Evolutionary conservation across 1,140 invertebrate genomes (phyloP).

Genomic region (Drosophila ironensis): DNA sequence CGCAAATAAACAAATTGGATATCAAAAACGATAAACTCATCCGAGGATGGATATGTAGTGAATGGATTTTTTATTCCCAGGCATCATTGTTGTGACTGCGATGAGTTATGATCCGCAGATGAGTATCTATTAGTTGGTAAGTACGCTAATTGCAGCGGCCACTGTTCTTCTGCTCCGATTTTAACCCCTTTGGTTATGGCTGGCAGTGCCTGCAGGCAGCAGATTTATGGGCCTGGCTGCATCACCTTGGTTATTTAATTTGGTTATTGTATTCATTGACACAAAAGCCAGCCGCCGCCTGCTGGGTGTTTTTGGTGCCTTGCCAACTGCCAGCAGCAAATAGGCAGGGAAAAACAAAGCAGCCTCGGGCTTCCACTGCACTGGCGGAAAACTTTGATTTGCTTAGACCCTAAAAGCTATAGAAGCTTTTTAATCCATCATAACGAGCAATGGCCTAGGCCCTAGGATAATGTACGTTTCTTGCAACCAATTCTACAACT

Average conservation of each 20-base stretch:
- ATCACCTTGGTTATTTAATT: conserved; percentile 80
- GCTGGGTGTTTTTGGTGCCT: conserved; percentile 54
- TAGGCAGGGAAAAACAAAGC: conserved; percentile 47
- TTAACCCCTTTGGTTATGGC: conserved; percentile 33
- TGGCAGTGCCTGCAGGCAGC: conserved; percentile 15
- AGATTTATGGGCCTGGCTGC: conserved; percentile 44
- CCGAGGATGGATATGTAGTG: not conserved
- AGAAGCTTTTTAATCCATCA: too few species aligned
- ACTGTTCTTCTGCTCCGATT: not conserved
- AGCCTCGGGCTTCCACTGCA: not conserved
- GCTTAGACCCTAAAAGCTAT: too few species aligned
- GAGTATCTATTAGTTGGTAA: conserved; percentile 64
- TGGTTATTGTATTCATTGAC: conserved; percentile 80
- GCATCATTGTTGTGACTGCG: conserved; percentile 4
- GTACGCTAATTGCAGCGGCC: conserved; percentile 45
- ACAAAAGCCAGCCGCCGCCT: conserved; percentile 66
- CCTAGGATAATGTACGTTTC: too few species aligned
- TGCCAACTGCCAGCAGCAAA: conserved; percentile 52
- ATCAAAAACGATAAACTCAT: conserved; percentile 45
- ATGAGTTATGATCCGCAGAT: conserved; percentile 43
- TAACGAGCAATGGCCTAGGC: too few species aligned
- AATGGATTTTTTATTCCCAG: conserved; percentile 32
- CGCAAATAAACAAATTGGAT: conserved; percentile 71
- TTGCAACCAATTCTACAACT: too few species aligned
- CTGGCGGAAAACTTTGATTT: too few species aligned